These are phyloP conservation scores for Oedothorax gibbosus DNA, from an alignment of 1,140 invertebrate species.

Conservation along the genomic window DNA sequence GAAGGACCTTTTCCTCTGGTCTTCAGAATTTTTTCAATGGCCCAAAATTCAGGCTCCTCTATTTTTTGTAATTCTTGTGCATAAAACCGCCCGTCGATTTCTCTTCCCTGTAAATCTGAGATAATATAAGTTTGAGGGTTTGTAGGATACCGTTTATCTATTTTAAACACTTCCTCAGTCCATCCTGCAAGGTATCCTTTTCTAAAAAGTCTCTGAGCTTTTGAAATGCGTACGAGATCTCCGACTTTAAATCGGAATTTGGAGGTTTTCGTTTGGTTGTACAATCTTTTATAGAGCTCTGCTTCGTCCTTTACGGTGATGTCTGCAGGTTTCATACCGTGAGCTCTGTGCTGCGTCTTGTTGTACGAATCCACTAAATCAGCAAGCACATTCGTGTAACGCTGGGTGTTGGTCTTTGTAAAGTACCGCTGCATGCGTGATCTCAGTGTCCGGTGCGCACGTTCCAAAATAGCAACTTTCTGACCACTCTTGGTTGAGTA, in stretches of 20 bases:
- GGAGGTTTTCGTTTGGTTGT: not conserved
- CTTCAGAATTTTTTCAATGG: constrained; percentile 10
- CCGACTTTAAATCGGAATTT: not conserved
- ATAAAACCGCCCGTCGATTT: not conserved
- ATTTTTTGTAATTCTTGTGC: constrained; percentile 6
- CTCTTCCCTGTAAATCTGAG: not conserved
- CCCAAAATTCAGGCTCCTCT: not conserved
- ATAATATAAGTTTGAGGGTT: not conserved
- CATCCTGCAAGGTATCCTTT: constrained; percentile 1
- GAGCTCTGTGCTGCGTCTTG: not conserved
- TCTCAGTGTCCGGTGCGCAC: not conserved
- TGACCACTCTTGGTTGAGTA: not conserved
- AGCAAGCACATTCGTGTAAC: constrained; percentile 6
- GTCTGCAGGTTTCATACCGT: not conserved
- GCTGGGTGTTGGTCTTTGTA: not conserved
- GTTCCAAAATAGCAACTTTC: constrained; percentile 1
- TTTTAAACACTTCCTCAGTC: constrained; percentile 12
- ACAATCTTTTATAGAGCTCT: not conserved
- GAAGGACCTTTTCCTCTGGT: not conserved
- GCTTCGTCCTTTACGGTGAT: not conserved
- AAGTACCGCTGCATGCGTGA: not conserved
- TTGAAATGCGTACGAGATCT: constrained; percentile 4
- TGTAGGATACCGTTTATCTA: not conserved
- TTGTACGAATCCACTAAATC: not conserved
- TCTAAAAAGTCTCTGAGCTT: not conserved